Base-by-base conservation (phyloP, 2,797 vertebrate genomes). In the Chiloscyllium punctatum region DNA sequence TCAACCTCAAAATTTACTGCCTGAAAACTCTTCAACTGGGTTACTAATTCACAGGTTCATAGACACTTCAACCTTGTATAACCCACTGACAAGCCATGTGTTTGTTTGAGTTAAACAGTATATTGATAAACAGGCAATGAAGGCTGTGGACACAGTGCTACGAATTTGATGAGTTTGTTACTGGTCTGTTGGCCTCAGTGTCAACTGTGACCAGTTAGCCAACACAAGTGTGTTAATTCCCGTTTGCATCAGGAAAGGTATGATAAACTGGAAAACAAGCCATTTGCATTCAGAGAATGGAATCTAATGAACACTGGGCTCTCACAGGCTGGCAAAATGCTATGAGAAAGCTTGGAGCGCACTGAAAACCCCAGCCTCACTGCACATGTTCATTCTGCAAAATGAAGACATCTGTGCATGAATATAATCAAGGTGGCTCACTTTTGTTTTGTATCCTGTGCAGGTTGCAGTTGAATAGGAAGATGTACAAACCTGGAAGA, bases 231-330 rank as follows among this genome's bases (percentile, higher is more conserved):
- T 30, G 33, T 72, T 77, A n/a, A 95, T 95, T 57, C 71, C 30
- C 77, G 16, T 53, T 53, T 33, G 71, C 6, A 15, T 42, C 53
- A 51, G 71, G 48, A 95, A 77, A 77, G 51, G 71, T 77, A 71
- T 53, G 94, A 95, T 95, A 95, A 95, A 71, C 48, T 95, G 48
- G 33, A 68, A 68, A 68, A 95, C 51, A 95, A 74, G 33, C 77
- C 27, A 95, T 95, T 95, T 72, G 42, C 94, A 95, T 95, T 95
- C 37, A 51, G 71, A 77, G 71, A 95, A 95, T 95, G 71, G 94
- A 95, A 72, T 48, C 42, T 57, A 71, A 95, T n/a, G n/a, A 95
- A 95, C 71, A 95, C 30, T 9, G 48, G 42, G 69, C 15, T 72
- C 69, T 74, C 27, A 71, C 48, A 27, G 11, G 13, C 69, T 74